phyloP scores from a whole-genome alignment of 2,113 vertebrate genomes.

The Apeltes quadracus region DNA sequence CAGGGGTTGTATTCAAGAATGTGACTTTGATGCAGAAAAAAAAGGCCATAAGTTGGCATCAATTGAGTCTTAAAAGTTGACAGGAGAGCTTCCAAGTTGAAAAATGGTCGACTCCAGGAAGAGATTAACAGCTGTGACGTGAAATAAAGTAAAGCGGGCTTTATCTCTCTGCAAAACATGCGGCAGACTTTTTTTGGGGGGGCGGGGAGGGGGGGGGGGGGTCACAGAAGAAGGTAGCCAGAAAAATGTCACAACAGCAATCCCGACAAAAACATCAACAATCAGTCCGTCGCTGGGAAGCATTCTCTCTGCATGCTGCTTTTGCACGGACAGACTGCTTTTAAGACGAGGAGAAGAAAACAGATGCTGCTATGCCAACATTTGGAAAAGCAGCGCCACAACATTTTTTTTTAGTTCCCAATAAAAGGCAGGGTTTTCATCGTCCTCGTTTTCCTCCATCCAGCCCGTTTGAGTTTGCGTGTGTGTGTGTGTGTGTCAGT shows the following conservation, averaged over 20 bases:
- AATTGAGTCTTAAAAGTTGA: background rate
- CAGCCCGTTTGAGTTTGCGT: constrained; percentile 15
- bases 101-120: background rate
- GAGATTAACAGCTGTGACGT: background rate
- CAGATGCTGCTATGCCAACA: constrained; percentile 23
- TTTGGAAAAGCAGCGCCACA: constrained; percentile 28
- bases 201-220: no score
- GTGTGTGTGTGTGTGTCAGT: constrained; percentile 14
- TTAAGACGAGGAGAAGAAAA: constrained; percentile 35
- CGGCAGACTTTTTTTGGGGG: background rate
- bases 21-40: constrained; percentile 6
- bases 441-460: constrained; percentile 14
- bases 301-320: background rate
- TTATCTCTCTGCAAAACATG: background rate
- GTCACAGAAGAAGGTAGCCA: background rate
- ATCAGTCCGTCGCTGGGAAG: background rate
- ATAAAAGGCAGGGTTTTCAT: no score
- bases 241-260: background rate
- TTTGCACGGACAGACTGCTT: background rate
- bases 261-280: background rate
- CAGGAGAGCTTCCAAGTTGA: background rate
- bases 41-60: background rate
- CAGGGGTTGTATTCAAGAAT: constrained; percentile 14
- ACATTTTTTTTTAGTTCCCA: no score
- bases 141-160: background rate